Evolutionary conservation across 2,113 vertebrate genomes (phyloP), one percentile per base, ranked within the genome.

Genomic region (Plectropomus leopardus): DNA sequence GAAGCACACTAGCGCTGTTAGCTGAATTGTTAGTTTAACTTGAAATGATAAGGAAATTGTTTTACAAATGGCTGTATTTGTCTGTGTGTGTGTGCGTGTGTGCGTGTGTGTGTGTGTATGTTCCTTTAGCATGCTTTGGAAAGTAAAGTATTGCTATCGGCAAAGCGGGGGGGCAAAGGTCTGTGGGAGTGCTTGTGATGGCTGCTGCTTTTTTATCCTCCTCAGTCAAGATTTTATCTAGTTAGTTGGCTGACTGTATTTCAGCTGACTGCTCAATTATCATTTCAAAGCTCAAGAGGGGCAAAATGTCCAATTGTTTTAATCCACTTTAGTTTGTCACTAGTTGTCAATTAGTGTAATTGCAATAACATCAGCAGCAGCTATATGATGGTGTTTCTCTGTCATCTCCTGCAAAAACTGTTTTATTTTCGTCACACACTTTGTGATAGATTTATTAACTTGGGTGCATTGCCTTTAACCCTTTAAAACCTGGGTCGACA

Each of bases 211-310:
- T 50, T 61, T 65, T 58, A n/a, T n/a, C n/a, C 16, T 51, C 21
- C 51, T 59, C 23, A 30, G 51, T 66, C 11, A 13, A 70, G 54
- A 77, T 67, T 78, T 59, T 24, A 44, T 63, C 64, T 58, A 15
- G 47, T 64, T 28, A 48, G 47, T 66, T 70, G 67, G 28, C 45
- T 83, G 84, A 58, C n/a, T 79, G 42, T 76, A 73, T 59, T 80
- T 28, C 34, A 40, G 8, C 23, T 66, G 63, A 76, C 23, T 17
- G 71, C 48, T 53, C 51, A 66, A 30, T 68, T 17, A 40, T 64
- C 45, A 32, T 15, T 23, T 40, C 42, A 57, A 44, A 61, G 21
- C 9, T 36, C 1, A 55, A 48, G 48, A 57, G 60, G 9, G n/a
- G 4, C 17, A 47, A 32, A 13, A n/a, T 19, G 23, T 47, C n/a